Percentiles rank a stretch among this genome's conserved stretches.
Conservation (phyloP, 2,888 invertebrate species). For the Agrotis clavis region DNA sequence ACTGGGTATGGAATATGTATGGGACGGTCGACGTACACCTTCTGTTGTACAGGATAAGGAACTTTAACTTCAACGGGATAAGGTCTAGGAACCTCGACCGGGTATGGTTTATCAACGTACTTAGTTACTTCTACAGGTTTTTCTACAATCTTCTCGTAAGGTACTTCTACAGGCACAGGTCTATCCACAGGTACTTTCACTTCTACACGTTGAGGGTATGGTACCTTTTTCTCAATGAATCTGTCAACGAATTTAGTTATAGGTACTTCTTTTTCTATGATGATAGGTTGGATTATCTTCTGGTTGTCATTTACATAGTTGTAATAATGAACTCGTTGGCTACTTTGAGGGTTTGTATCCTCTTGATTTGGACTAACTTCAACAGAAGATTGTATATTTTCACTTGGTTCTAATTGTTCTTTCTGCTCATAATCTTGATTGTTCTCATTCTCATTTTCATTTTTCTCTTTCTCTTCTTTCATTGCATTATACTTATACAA, state of each 20-base stretch:
- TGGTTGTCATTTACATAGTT: constrained; percentile 74
- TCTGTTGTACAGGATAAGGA: constrained; percentile 88
- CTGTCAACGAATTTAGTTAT: constrained; percentile 86
- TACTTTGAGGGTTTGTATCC: constrained; percentile 71
- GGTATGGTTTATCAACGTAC: constrained; percentile 91
- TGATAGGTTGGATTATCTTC: constrained; percentile 86
- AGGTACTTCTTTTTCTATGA: constrained; percentile 87
- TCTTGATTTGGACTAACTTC: constrained; percentile 77
- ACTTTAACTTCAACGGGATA: constrained; percentile 90
- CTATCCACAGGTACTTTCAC: constrained; percentile 84
- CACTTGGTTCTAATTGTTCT: constrained; percentile 80
- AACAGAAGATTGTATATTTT: constrained; percentile 79
- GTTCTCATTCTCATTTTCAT: constrained; percentile 71
- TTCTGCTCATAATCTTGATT: constrained; percentile 70
- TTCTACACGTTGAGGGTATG: constrained; percentile 83
- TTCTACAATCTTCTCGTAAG: constrained; percentile 89
- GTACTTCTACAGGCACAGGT: constrained; percentile 84
- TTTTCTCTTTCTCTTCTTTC: constrained; percentile 80
- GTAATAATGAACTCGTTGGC: constrained; percentile 75
- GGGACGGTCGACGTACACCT: constrained; percentile 89
- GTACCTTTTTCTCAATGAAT: constrained; percentile 85
- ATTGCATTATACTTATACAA: constrained; percentile 77
- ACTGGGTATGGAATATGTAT: constrained; percentile 88
- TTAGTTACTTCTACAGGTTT: constrained; percentile 89
- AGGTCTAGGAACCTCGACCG: constrained; percentile 88